Base-by-base conservation (phyloP, 2,888 invertebrate genomes). In the Schizotus pectinicornis region DNA sequence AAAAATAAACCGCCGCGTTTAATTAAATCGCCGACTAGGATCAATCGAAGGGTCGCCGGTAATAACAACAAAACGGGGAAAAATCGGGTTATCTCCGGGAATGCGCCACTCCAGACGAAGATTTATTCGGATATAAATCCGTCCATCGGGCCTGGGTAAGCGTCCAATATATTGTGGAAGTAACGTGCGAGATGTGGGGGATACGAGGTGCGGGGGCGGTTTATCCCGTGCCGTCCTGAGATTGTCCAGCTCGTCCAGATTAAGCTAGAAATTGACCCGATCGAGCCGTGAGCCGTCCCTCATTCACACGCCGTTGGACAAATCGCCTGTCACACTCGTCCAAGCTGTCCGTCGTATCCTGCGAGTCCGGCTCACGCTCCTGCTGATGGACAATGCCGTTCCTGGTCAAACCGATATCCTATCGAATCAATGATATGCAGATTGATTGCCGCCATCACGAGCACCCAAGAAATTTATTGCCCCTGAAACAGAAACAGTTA, bases 211-310 rank as follows among this genome's bases (percentile, higher is more conserved):
- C 61, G 59, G 66, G 52, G 64, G 62, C 65, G 65, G 69, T 67
- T 69, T 67, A 69, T 68, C 67, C 57, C 52, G 55, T 56, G 59
- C 45, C 69, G 69, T 70, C 71, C 76, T 74, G 76, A 76, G 77
- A 75, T 75, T 74, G 75, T 74, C 74, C 75, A 60, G 68, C 60
- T 69, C 73, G 75, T 75, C 71, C 71, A 75, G 77, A 77, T 78
- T 77, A 78, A 76, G 76, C 77, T 69, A 75, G 77, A 75, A 78
- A 78, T 78, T 77, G 78, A 77, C 77, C 77, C 76, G 75, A 76
- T 77, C 75, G 59, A 56, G 41, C 59, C 54, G 46, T 54, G 76
- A 70, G 70, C 75, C 76, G 77, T 79, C 74, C 74, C 75, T 79
- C 79, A 79, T 78, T 79, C 77, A 77, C 78, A 78, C 77, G 64